Evolutionary conservation across 2,113 vertebrate genomes (phyloP).

Genomic region (Scolopax mira): DNA sequence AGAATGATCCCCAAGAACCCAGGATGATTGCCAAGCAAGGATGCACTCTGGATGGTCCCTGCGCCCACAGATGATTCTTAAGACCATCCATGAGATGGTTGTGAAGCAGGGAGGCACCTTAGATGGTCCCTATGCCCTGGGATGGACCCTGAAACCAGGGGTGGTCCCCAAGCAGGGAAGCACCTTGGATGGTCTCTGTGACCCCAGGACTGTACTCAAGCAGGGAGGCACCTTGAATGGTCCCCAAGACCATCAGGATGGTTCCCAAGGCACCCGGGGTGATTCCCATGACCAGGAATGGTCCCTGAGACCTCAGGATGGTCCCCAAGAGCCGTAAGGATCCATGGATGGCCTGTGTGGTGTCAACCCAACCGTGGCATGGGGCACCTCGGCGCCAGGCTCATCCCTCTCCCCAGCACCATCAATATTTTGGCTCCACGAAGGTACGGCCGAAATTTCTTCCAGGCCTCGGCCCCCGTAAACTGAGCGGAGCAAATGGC

Average conservation of each 20-base stretch:
- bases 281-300: neutral
- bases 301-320: neutral
- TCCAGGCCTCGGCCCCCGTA: accelerated
- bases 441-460: accelerated
- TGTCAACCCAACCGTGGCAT: accelerated
- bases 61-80: accelerated
- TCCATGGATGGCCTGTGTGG: accelerated
- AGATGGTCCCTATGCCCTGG: neutral
- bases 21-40: too few species aligned
- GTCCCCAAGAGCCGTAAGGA: neutral
- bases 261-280: too few species aligned
- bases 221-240: neutral
- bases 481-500: neutral
- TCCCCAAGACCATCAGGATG: neutral
- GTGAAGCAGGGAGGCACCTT: neutral
- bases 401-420: neutral
- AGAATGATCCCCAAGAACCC: neutral
- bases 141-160: neutral
- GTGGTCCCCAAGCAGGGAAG: neutral
- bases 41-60: too few species aligned
- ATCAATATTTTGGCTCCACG: accelerated
- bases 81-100: too few species aligned
- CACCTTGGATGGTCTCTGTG: neutral
- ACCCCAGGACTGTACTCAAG: neutral
- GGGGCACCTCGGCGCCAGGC: accelerated